These are phyloP conservation scores for Agrotis segetum DNA, from an alignment of 2,888 invertebrate species.

Conservation along the genomic window DNA sequence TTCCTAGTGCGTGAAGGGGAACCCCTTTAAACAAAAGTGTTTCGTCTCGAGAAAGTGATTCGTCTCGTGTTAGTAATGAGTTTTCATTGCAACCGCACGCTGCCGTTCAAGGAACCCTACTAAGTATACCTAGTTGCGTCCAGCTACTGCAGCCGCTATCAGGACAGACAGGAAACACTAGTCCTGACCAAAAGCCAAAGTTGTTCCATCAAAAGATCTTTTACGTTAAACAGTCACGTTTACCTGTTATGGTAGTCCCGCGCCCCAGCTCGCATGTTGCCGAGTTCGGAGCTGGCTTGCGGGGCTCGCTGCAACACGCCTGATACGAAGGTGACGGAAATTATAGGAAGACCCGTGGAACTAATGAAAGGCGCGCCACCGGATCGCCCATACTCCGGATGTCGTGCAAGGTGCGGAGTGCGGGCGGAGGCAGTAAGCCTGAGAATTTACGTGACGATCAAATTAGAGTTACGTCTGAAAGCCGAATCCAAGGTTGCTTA, in stretches of 20 bases:
- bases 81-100: slow-evolving; percentile 5
- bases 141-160: no score
- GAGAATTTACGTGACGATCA: slow-evolving; percentile 77
- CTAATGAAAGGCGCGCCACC: slow-evolving; percentile 73
- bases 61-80: neutral
- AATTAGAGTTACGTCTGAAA: slow-evolving; percentile 78
- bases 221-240: no score
- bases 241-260: no score
- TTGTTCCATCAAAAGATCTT: no score
- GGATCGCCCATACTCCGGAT: slow-evolving; percentile 71
- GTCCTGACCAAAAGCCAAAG: no score
- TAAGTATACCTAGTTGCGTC: neutral
- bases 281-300: neutral
- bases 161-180: no score
- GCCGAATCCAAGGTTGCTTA: slow-evolving; percentile 65
- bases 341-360: slow-evolving; percentile 73
- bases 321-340: slow-evolving; percentile 71
- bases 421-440: slow-evolving; percentile 64
- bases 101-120: neutral
- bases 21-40: neutral
- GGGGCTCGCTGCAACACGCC: slow-evolving; percentile 14
- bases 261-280: neutral
- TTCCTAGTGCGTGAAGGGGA: neutral
- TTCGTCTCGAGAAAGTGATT: neutral
- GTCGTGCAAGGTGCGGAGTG: slow-evolving; percentile 56